Base-by-base conservation (phyloP, 2,888 invertebrate genomes). In the Tachystola acroxantha region DNA sequence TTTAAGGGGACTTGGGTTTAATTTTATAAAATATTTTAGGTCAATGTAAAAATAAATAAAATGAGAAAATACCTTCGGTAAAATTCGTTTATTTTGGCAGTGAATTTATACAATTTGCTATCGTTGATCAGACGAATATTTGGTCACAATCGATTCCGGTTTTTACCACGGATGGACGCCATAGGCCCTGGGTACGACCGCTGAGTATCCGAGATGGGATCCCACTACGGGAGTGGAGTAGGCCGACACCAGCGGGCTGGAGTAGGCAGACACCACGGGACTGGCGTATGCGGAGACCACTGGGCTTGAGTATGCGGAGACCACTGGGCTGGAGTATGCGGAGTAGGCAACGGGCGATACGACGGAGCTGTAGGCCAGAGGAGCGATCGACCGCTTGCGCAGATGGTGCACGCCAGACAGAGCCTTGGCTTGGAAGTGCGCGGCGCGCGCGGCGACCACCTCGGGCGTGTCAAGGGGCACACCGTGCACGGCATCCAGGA, bases 401-500 rank as follows among this genome's bases (percentile, higher is more conserved):
- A 87, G 66, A 37, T 80, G 77, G 53, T 87, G 86, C 11, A 58
- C 48, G 12, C 71, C 75, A 32, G 79, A 67, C 40, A 81, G 57
- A 33, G 81, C 82, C 63, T 82, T 84, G 33, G 85, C 79, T 37
- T 81, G 78, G 72, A 59, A 82, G 67, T 84, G 86, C 6, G 73
- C 77, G 32, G 75, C 74, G 38, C 81, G 82, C 22, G 85, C 87
- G 37, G 85, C 82, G 34, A 87, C 84, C 7, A 87, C 86, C 43
- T 82, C 86, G 44, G 84, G 81, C 10, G 87, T 87, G 55, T 88
- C 85, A 32, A 88, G 65, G 24, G 87, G 86, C 9, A 86, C 86
- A 35, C 86, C 85, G 48, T 76, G 60, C 29, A 74, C 73, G 27
- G 85, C 70, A 34, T 82, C 80, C 53, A 86, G 52, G 22, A 84